Evolutionary conservation across 2,797 vertebrate species (phyloP).

Genomic region (Hydrophis major): DNA sequence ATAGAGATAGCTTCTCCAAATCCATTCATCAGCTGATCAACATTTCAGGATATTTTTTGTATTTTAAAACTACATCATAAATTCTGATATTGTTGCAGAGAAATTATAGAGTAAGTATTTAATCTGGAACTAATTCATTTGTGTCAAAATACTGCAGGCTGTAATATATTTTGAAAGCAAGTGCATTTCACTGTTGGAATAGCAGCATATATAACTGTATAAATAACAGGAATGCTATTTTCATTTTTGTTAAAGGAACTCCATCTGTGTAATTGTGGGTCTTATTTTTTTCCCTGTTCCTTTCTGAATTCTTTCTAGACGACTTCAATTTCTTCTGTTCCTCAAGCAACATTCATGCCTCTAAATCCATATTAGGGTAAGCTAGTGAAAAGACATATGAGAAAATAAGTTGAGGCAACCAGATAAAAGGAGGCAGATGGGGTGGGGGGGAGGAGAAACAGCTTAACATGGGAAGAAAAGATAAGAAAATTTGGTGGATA

Average conservation of each 20-base stretch:
- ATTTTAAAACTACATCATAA: background rate
- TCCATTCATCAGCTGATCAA: background rate
- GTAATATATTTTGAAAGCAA: background rate
- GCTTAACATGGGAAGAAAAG: background rate
- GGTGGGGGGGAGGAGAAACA: accelerated
- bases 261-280: constrained; percentile 1
- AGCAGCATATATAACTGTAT: background rate
- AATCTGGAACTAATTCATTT: background rate
- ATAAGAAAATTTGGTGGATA: constrained; percentile 20
- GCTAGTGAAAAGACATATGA: constrained; percentile 51
- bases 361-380: constrained; percentile 21
- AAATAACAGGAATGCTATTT: background rate
- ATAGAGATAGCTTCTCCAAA: background rate
- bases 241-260: background rate
- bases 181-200: background rate
- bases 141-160: background rate
- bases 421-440: constrained; percentile 4
- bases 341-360: constrained; percentile 38
- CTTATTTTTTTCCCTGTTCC: background rate
- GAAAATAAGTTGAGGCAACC: constrained; percentile 46
- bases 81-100: background rate
- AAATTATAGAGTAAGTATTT: background rate
- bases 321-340: constrained; percentile 39
- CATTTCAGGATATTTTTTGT: background rate
- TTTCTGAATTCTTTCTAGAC: constrained; percentile 39